Evolutionary conservation across 2,888 invertebrate genomes (phyloP), one percentile per base, ranked within the genome.

Genomic region (Hanleya hanleyi): DNA sequence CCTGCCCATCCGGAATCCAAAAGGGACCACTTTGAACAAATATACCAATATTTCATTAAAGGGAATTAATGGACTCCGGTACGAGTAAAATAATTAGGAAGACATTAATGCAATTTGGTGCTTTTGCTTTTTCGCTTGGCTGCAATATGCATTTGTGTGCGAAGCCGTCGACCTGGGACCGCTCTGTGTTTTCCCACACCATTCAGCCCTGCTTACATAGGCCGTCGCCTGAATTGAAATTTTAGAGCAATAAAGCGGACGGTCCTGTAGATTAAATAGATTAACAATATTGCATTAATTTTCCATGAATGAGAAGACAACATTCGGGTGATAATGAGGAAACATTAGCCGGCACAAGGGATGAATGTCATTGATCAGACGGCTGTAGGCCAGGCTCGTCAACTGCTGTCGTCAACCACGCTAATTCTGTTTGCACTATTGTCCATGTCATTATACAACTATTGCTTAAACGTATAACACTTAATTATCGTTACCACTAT

Each of bases 11-110:
- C 18, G 26, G 26, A 12, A 57, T 57, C 29, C 57, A 29, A 15
- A 57, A 18, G 29, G 29, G 32, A 4, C 15, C 32, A 12, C 26
- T 32, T 26, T 22, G 57, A 29, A 57, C 57, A 57, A 57, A 57
- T 57, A 57, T 57, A 57, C 57, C 57, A 29, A 29, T 57, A 57
- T 57, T 57, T 18, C 57, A 57, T 57, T 57, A 57, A 57, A 29
- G 57, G 15, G 32, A 57, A 57, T 57, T 7, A 57, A 57, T 57
- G 57, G 57, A 57, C 57, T 57, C 12, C 26, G 57, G 29, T 29
- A 29, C 12, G 57, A 26, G 57, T 57, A 57, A 57, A 57, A 32
- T 57, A 57, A 57, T 57, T 57, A 57, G 57, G 22, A n/a, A 29
- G 29, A 57, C 9, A 57, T 57, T 57, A 57, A 57, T 57, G 57